A percentile compares a stretch with the other conserved stretches of the same genome.
Evolutionary conservation across 2,888 invertebrate genomes (phyloP).

Genomic region (Trimorus sp.): DNA sequence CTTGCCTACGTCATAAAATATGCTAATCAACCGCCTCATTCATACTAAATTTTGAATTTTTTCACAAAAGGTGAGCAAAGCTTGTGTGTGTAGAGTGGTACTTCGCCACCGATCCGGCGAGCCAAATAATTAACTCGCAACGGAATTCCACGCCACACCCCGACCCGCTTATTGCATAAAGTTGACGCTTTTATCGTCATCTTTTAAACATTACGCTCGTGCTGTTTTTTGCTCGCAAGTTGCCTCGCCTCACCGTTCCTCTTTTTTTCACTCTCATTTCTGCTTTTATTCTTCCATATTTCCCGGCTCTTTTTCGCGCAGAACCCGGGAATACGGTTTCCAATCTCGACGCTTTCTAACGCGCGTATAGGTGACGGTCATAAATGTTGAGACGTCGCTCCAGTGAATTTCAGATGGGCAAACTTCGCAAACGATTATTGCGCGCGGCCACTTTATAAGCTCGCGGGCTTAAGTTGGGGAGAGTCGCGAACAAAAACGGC

Average conservation of each 20-base stretch:
- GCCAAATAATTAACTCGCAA: conserved; percentile 30
- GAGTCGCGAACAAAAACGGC: conserved; percentile 13
- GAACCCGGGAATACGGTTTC: conserved; percentile 21
- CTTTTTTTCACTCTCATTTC: background rate
- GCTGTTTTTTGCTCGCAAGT: conserved; percentile 17
- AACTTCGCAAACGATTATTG: conserved; percentile 45
- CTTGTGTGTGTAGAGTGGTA: too few species aligned
- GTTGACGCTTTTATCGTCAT: conserved; percentile 27
- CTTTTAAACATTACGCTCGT: conserved; percentile 14
- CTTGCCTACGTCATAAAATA: too few species aligned
- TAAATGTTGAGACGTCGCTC: conserved; percentile 36
- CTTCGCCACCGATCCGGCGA: background rate
- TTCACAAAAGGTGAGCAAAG: too few species aligned
- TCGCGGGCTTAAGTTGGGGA: conserved; percentile 7
- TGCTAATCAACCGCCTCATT: too few species aligned
- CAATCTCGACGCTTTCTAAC: conserved; percentile 29
- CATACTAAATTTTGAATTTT: too few species aligned
- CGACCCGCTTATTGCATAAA: conserved; percentile 31
- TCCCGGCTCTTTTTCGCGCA: conserved; percentile 9
- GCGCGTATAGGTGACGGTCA: conserved; percentile 20
- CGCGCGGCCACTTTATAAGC: conserved; percentile 5
- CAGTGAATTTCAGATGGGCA: conserved; percentile 40
- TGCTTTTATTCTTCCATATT: conserved; percentile 25
- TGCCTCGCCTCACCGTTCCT: background rate
- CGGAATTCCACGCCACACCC: background rate